A percentile compares a stretch with the other conserved stretches of the same genome.
Conservation (phyloP, 2,797 vertebrate genomes). For the Hydrolagus colliei region DNA sequence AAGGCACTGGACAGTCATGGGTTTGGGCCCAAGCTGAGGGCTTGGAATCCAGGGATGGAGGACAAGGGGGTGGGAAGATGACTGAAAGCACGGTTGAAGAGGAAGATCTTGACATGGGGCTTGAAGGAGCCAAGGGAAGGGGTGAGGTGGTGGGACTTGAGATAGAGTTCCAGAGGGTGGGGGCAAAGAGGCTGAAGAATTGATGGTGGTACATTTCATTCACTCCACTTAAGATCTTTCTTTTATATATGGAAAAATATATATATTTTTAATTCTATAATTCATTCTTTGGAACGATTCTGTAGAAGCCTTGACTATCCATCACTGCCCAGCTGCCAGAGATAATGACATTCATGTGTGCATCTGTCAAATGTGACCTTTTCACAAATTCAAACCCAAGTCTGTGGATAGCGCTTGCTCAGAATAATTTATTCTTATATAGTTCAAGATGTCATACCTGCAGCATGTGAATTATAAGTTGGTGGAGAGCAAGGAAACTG, state of each 20-base stretch:
- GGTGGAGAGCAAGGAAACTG: neutral
- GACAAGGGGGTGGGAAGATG: too few species aligned
- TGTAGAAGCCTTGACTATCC: slow-evolving; percentile 32
- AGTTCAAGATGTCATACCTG: neutral
- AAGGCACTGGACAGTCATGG: too few species aligned
- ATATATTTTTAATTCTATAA: slow-evolving; percentile 63
- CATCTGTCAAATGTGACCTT: neutral
- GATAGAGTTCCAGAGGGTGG: neutral
- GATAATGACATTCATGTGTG: slow-evolving; percentile 47
- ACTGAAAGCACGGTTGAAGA: too few species aligned
- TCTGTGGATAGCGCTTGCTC: neutral
- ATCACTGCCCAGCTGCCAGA: slow-evolving; percentile 47
- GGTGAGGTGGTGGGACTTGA: neutral
- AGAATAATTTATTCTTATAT: neutral
- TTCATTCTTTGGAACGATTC: slow-evolving; percentile 50
- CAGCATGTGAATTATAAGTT: neutral
- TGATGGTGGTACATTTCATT: neutral
- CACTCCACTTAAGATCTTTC: slow-evolving; percentile 11
- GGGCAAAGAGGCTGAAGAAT: too few species aligned
- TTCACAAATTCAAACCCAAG: neutral
- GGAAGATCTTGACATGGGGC: too few species aligned
- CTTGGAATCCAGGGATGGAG: too few species aligned
- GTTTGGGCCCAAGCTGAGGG: too few species aligned
- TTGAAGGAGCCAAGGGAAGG: neutral
- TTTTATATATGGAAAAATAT: slow-evolving; percentile 39